Base-by-base conservation (phyloP, 92 coral and sea anemone species). In the Blastomussa wellsi region DNA sequence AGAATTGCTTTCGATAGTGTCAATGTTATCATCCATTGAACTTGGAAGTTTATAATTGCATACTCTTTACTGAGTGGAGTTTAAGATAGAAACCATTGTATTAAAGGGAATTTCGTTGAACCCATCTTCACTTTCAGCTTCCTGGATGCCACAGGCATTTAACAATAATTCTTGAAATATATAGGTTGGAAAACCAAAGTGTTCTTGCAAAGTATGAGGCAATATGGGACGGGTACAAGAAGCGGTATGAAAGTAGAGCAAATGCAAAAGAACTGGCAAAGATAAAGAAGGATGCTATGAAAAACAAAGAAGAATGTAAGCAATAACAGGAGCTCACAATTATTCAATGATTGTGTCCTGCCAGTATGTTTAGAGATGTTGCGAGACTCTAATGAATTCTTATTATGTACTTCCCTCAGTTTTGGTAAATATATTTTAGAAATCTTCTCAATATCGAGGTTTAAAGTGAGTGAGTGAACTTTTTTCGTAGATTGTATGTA, bases 211-310 rank as follows among this genome's bases (percentile, higher is more conserved):
- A 90, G 83, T 97, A 94, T 74, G 86, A 89, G 83, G 90, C 86
- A 5, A 93, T 76, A 37, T 97, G 99, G 99, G 89, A 88, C 78
- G 90, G 89, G 12, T 94, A 94, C 77, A 85, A 86, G 51, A 77
- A 69, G 64, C 81, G 86, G 37, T 97, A 97, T 82, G 95, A 94
- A 80, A 90, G 91, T 19, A 87, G 87, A 59, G 89, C 77, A 85
- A 67, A 79, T 77, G 95, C 99, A n/a, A 83, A 62, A 59, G 93
- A 94, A 37, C 83, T 97, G 78, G 83, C 91, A 22, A 80, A 72
- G 82, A 82, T 86, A 55, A 97, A 94, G 90, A 82, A 72, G 71
- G 85, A 84, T 52, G 91, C 95, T 32, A 77, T 79, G 59, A 79
- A 86, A 60, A 51, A 57, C 7, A 73, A 89, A 79, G 81, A 91